Evolutionary conservation across 2,113 vertebrate genomes (phyloP).

Genomic region (Cheirogaleus medius): DNA sequence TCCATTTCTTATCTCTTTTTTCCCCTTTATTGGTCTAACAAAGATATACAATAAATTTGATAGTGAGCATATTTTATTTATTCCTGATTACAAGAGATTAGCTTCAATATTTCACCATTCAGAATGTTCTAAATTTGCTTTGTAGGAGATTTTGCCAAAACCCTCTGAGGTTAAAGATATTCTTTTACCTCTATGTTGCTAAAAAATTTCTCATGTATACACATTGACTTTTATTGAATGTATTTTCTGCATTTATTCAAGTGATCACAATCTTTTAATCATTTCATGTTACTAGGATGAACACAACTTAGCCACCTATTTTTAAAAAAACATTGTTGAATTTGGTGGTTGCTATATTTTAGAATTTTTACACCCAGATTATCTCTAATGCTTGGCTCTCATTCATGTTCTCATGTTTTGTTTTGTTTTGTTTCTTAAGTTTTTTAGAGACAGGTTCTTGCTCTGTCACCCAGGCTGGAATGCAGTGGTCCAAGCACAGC

Average conservation of each 20-base stretch:
- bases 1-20: not conserved
- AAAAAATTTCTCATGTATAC: not conserved
- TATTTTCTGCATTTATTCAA: not conserved
- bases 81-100: not conserved
- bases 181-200: not conserved
- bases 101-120: not conserved
- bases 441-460: no score
- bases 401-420: not conserved
- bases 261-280: not conserved
- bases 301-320: not conserved
- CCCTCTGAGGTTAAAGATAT: not conserved
- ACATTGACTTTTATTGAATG: not conserved
- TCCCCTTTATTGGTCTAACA: not conserved
- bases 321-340: not conserved
- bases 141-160: not conserved
- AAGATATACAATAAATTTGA: not conserved
- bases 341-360: not conserved
- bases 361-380: not conserved
- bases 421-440: no score
- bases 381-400: not conserved
- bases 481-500: no score
- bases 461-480: no score
- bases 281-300: not conserved
- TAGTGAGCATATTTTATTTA: not conserved
- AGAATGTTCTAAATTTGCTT: not conserved